These are phyloP conservation scores for Cryptocheilus praepositus DNA, from an alignment of 2,888 invertebrate genomes.

Conservation along the genomic window DNA sequence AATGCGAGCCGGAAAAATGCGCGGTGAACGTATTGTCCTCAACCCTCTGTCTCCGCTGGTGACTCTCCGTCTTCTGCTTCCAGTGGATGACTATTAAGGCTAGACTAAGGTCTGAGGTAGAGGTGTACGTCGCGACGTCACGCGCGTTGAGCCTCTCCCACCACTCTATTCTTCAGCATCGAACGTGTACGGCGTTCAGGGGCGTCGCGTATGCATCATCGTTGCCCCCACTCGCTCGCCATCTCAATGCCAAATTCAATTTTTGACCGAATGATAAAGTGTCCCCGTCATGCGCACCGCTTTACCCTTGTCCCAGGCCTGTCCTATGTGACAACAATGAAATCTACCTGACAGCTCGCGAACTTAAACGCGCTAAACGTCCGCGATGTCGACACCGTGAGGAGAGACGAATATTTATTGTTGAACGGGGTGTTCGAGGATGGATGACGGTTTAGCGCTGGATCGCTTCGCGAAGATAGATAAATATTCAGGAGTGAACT, in stretches of 20 bases:
- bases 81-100: constrained; percentile 62
- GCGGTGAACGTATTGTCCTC: constrained; percentile 14
- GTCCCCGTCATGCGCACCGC: too few species aligned
- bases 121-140: constrained; percentile 45
- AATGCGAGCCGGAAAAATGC: neutral
- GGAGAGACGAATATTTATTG: too few species aligned
- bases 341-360: too few species aligned
- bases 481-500: too few species aligned
- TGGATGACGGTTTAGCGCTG: too few species aligned
- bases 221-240: neutral
- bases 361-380: too few species aligned
- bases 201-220: constrained; percentile 14
- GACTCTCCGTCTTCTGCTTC: constrained; percentile 52
- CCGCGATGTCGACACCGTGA: too few species aligned
- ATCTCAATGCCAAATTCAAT: too few species aligned
- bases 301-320: too few species aligned
- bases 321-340: too few species aligned
- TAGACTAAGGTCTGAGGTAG: constrained; percentile 55
- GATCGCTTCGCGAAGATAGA: too few species aligned
- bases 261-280: neutral
- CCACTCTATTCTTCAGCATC: constrained; percentile 32
- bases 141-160: constrained; percentile 43
- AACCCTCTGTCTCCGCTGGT: constrained; percentile 1
- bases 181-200: constrained; percentile 15
- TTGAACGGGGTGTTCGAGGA: too few species aligned